phyloP scores from a whole-genome alignment of 2,888 invertebrate species.

The Heliconius ethilla region DNA sequence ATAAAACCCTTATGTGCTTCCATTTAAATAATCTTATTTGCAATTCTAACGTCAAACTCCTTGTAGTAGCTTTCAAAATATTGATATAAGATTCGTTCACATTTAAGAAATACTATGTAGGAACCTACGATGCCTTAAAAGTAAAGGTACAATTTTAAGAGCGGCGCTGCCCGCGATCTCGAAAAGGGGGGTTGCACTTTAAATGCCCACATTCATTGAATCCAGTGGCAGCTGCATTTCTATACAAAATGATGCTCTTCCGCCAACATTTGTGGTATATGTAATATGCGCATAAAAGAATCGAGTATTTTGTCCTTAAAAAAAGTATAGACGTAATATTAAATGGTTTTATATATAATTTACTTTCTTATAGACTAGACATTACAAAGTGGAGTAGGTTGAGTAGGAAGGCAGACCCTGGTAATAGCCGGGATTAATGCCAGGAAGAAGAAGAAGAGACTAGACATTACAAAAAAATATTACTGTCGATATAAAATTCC shows the following conservation, averaged over 20 bases:
- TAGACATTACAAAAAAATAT: not conserved
- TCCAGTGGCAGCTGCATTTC: slow-evolving; percentile 36
- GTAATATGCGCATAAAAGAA: not conserved
- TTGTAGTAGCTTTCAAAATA: slow-evolving; percentile 17
- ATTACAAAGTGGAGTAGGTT: no score
- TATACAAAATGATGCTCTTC: slow-evolving; percentile 37
- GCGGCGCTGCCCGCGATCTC: slow-evolving; percentile 20
- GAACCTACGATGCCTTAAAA: slow-evolving; percentile 5
- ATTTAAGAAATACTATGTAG: slow-evolving; percentile 9
- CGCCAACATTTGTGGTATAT: slow-evolving; percentile 31
- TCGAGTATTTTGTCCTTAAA: not conserved
- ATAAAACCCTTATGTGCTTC: slow-evolving; percentile 3
- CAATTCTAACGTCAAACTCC: slow-evolving; percentile 4
- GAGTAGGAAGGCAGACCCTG: no score
- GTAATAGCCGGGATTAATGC: no score
- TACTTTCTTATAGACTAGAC: not conserved
- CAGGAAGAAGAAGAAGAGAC: no score
- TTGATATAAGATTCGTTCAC: not conserved
- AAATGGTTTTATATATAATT: not conserved
- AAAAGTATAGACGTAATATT: not conserved
- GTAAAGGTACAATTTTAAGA: slow-evolving; percentile 20
- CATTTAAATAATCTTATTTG: slow-evolving; percentile 32
- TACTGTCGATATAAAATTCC: not conserved
- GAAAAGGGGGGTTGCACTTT: slow-evolving; percentile 33
- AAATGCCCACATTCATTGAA: slow-evolving; percentile 40